Percentiles rank a stretch among this genome's conserved stretches.
phyloP scores from a whole-genome alignment of 2,888 invertebrate species.

The Dicranocentrus wangi region DNA sequence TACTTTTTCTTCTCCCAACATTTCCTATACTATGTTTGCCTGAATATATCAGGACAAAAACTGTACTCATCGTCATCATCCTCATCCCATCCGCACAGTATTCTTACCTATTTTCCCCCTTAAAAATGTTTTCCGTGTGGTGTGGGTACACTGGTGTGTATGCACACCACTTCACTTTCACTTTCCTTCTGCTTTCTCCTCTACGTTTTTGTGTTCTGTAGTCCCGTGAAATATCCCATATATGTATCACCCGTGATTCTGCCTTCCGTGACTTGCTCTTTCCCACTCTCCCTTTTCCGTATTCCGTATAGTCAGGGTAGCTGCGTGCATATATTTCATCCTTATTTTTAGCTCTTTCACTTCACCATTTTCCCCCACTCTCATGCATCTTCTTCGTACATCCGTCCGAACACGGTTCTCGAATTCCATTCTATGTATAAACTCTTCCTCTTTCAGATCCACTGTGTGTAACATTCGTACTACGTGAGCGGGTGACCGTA shows the following conservation, averaged over 20 bases:
- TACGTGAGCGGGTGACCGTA: neutral
- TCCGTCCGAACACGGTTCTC: neutral
- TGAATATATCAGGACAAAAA: neutral
- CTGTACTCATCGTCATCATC: slow-evolving; percentile 56
- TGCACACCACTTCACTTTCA: slow-evolving; percentile 39
- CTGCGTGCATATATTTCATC: slow-evolving; percentile 13
- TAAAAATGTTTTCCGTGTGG: neutral
- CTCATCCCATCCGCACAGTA: slow-evolving; percentile 35
- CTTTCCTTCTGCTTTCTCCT: slow-evolving; percentile 42
- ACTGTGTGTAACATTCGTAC: neutral
- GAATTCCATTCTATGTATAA: slow-evolving; percentile 8
- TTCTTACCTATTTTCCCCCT: slow-evolving; percentile 5
- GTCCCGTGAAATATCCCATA: slow-evolving; percentile 19
- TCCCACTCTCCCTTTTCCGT: neutral
- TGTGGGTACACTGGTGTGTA: neutral
- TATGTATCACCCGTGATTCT: slow-evolving; percentile 23
- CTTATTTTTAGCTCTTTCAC: slow-evolving; percentile 20
- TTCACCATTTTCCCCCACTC: neutral
- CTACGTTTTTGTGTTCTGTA: slow-evolving; percentile 5
- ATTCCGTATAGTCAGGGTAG: neutral
- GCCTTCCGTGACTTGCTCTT: slow-evolving; percentile 17
- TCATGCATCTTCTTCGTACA: slow-evolving; percentile 53
- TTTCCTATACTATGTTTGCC: no score
- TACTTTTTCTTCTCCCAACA: neutral
- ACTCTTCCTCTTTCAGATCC: no score